Evolutionary conservation across 2,797 vertebrate species (phyloP), one percentile per base, ranked within the genome.

Genomic region (Telmatherina bonti): DNA sequence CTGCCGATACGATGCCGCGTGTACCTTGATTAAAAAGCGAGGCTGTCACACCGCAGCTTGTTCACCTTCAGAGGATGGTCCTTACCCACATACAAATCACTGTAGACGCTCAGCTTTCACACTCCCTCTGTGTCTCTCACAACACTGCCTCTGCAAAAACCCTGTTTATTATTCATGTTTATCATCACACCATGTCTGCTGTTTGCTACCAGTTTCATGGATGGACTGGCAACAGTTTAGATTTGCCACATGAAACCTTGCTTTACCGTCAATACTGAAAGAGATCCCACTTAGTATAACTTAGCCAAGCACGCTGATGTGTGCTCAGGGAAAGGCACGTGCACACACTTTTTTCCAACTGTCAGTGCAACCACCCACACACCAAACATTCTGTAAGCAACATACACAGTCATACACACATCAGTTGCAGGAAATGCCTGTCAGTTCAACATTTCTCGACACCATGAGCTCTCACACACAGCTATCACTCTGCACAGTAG

Each of bases 151-250:
- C 72, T 80, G 83, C 81, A 81, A 72, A 78, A 70, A 76, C n/a
- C 57, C 76, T 88, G 76, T 88, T 89, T 90, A 81, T 85, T 91
- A 88, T 88, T 91, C 85, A 83, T 92, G 88, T 92, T 93, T 91
- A 89, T 86, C 85, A 87, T 92, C 86, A 90, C 90, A 88, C 86
- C 84, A 76, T 33, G 71, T 88, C 82, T 65, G 68, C 85, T 89
- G 90, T 92, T 91, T 93, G 89, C 88, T 74, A 81, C 78, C 88
- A 87, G 85, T 76, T 86, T 89, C 88, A 88, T 84, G 81, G 87
- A 86, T 82, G 87, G 79, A 88, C 85, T 88, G 87, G 87, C 89
- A 90, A 86, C 86, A 79, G 84, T 91, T 85, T 79, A 62, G 84
- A 83, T 78, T 55, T 82, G 85, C 84, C 71, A 85, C 83, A 86